phyloP scores from a whole-genome alignment of 2,888 invertebrate genomes.

The Acleris sparsana region DNA sequence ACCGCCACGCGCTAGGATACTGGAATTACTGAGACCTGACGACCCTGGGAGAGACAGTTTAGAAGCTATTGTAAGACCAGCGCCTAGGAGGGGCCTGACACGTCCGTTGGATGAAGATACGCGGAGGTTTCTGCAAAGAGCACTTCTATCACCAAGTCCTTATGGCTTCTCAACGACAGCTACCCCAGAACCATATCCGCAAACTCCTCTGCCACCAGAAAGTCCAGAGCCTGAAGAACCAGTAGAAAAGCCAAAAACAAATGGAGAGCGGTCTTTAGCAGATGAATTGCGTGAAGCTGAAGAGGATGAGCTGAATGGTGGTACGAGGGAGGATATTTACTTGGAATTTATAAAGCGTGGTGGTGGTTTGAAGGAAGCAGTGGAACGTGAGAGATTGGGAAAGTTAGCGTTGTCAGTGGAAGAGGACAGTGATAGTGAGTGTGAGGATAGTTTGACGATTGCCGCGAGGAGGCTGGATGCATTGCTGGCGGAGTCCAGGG shows the following conservation, averaged over 20 bases:
- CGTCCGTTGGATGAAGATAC: slow-evolving; percentile 74
- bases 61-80: slow-evolving; percentile 73
- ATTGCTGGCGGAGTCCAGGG: slow-evolving; percentile 73
- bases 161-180: slow-evolving; percentile 49
- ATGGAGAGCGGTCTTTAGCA: slow-evolving; percentile 56
- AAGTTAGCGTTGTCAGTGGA: slow-evolving; percentile 74
- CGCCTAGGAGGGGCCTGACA: slow-evolving; percentile 65
- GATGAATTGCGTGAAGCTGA: slow-evolving; percentile 76
- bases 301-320: slow-evolving; percentile 54
- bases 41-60: slow-evolving; percentile 71
- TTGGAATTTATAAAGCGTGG: slow-evolving; percentile 56
- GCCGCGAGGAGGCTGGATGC: slow-evolving; percentile 72
- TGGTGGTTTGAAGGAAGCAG: slow-evolving; percentile 58
- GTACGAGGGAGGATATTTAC: slow-evolving; percentile 52
- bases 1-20: slow-evolving; percentile 68
- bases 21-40: slow-evolving; percentile 69
- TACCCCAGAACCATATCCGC: slow-evolving; percentile 52
- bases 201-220: slow-evolving; percentile 36
- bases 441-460: slow-evolving; percentile 58
- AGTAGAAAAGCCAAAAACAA: slow-evolving; percentile 18
- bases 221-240: slow-evolving; percentile 20
- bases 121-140: slow-evolving; percentile 68
- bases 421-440: slow-evolving; percentile 58
- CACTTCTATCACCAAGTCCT: slow-evolving; percentile 65
- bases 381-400: slow-evolving; percentile 71